Percentiles rank a stretch among this genome's conserved stretches.
Evolutionary conservation across 2,797 vertebrate species (phyloP).

Genomic region (Anisognathus igniventris): DNA sequence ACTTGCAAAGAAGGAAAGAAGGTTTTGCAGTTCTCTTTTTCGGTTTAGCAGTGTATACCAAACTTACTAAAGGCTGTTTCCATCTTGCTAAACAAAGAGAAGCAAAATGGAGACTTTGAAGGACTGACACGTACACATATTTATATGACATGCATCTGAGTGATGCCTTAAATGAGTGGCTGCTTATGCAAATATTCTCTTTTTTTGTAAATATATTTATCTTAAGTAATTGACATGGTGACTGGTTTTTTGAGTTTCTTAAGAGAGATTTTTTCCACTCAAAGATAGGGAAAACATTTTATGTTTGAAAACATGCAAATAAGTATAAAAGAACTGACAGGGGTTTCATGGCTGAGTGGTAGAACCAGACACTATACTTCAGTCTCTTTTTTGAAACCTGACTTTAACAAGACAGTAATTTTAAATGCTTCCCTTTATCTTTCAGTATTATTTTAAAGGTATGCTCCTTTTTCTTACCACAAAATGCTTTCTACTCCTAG

Average conservation of each 20-base stretch:
- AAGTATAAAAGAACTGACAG: neutral
- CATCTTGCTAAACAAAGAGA: neutral
- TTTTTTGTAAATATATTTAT: neutral
- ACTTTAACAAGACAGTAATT: neutral
- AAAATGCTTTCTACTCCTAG: neutral
- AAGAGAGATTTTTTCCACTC: neutral
- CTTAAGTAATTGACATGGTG: neutral
- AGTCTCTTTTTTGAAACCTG: neutral
- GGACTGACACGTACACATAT: neutral
- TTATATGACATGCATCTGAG: neutral
- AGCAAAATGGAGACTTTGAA: neutral
- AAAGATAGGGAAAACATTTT: neutral
- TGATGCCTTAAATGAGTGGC: neutral
- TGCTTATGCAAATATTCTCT: neutral
- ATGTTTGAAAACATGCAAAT: neutral
- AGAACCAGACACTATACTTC: neutral
- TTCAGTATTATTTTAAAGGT: neutral
- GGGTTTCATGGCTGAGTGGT: neutral
- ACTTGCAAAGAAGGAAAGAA: neutral
- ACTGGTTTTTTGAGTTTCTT: neutral
- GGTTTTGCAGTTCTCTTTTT: neutral
- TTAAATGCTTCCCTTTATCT: conserved; percentile 2
- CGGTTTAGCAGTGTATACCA: neutral
- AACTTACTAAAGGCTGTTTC: neutral
- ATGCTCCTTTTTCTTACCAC: neutral